A percentile compares a stretch with the other conserved stretches of the same genome.
Evolutionary conservation across 2,888 invertebrate species (phyloP).

Genomic region (Diabrotica balteata): DNA sequence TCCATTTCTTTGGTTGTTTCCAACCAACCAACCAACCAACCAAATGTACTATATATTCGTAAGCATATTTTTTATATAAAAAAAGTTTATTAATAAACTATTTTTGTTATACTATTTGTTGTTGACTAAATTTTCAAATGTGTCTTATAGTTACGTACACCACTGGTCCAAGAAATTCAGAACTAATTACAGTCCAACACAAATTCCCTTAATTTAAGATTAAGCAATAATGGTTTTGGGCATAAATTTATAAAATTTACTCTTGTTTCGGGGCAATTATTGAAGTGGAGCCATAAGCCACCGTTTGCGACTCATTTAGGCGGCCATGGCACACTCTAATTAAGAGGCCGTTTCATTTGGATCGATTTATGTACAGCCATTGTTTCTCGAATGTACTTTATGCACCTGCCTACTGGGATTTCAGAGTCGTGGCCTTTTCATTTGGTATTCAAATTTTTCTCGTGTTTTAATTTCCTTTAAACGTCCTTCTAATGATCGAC

Average conservation of each 20-base stretch:
- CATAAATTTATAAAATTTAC: constrained; percentile 52
- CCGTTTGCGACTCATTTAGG: constrained; percentile 41
- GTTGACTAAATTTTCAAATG: too few species aligned
- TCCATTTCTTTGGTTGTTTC: too few species aligned
- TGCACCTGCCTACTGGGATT: constrained; percentile 38
- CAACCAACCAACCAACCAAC: too few species aligned
- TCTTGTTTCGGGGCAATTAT: constrained; percentile 48
- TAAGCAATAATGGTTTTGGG: constrained; percentile 41
- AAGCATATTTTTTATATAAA: too few species aligned
- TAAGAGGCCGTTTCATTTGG: constrained; percentile 55
- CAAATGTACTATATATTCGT: too few species aligned
- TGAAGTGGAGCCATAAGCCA: constrained; percentile 40
- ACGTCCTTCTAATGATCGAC: not conserved
- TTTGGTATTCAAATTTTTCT: constrained; percentile 19
- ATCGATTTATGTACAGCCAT: constrained; percentile 54
- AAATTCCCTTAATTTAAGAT: constrained; percentile 43
- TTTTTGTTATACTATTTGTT: too few species aligned
- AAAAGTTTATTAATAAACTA: too few species aligned
- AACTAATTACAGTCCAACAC: constrained; percentile 42
- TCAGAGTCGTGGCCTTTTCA: constrained; percentile 18
- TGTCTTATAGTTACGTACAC: too few species aligned
- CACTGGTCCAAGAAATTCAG: constrained; percentile 31
- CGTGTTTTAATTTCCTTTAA: constrained; percentile 12
- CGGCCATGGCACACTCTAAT: constrained; percentile 45
- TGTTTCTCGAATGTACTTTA: constrained; percentile 34